These are phyloP conservation scores for Bubo blakistoni DNA, from an alignment of 2,113 vertebrate genomes.

Conservation along the genomic window DNA sequence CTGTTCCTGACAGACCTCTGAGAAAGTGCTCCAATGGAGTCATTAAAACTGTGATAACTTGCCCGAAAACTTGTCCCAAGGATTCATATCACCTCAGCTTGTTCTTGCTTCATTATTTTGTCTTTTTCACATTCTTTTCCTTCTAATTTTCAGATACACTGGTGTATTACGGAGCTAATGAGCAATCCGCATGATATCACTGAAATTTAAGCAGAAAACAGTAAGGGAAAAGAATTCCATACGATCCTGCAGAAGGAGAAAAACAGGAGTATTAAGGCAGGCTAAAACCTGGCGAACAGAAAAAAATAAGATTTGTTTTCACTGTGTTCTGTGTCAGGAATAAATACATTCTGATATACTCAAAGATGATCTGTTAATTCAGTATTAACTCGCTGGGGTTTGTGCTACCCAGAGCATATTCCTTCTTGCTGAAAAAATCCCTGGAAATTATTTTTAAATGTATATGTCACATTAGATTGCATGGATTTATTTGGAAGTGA, in stretches of 20 bases:
- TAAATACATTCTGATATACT: neutral
- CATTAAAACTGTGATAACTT: neutral
- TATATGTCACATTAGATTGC: constrained; percentile 18
- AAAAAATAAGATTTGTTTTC: neutral
- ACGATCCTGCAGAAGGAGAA: neutral
- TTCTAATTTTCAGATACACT: neutral
- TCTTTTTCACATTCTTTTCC: neutral
- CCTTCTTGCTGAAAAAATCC: neutral
- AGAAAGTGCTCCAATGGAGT: neutral
- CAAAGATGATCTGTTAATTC: neutral
- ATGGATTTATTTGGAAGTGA: neutral
- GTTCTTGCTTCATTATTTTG: neutral
- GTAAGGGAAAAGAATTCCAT: neutral
- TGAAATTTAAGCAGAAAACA: neutral
- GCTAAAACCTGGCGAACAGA: neutral
- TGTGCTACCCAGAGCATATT: neutral
- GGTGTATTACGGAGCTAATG: neutral
- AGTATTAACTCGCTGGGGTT: neutral
- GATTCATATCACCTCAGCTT: neutral
- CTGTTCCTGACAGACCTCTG: neutral
- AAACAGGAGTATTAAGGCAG: neutral
- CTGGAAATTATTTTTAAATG: neutral
- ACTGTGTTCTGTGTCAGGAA: neutral
- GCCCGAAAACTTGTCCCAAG: neutral
- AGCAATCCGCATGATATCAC: neutral